These are phyloP conservation scores for Chrysodeixis includens DNA, from an alignment of 2,888 invertebrate species.

Conservation along the genomic window DNA sequence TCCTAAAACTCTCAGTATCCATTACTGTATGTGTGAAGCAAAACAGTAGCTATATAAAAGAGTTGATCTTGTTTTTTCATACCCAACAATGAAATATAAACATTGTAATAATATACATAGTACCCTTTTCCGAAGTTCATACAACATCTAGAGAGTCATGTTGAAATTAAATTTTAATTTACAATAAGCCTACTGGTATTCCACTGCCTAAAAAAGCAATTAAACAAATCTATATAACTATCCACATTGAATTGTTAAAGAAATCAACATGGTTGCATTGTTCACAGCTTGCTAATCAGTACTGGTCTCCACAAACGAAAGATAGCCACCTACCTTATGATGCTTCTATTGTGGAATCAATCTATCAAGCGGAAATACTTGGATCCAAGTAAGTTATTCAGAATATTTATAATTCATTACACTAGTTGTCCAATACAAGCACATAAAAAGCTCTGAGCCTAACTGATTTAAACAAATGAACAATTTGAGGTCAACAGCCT, in stretches of 20 bases:
- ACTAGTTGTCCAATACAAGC: conserved; percentile 39
- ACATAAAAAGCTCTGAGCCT: conserved; percentile 71
- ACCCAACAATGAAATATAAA: no score
- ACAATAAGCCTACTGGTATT: conserved; percentile 82
- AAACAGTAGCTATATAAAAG: no score
- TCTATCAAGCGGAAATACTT: conserved; percentile 96
- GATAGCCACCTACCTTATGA: conserved; percentile 93
- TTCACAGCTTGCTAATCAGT: conserved; percentile 95
- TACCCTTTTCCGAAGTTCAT: neutral
- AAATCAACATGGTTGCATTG: conserved; percentile 81
- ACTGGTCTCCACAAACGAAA: conserved; percentile 97
- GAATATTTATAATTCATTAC: conserved; percentile 34
- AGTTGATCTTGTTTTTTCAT: no score
- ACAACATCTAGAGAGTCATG: conserved; percentile 56
- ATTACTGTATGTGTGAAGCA: no score
- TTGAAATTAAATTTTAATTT: conserved; percentile 38
- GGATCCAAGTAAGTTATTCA: conserved; percentile 92
- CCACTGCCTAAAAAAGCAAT: conserved; percentile 34
- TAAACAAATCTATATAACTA: conserved; percentile 81
- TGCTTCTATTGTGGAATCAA: conserved; percentile 94
- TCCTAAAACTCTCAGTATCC: no score
- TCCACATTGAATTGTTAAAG: conserved; percentile 79
- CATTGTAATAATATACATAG: no score
- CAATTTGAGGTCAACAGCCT: conserved; percentile 78
- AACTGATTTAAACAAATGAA: conserved; percentile 84